Percentiles rank a stretch among this genome's conserved stretches.
These are phyloP conservation scores for Zophobas atratus DNA, from an alignment of 1,140 invertebrate species.

Conservation along the genomic window DNA sequence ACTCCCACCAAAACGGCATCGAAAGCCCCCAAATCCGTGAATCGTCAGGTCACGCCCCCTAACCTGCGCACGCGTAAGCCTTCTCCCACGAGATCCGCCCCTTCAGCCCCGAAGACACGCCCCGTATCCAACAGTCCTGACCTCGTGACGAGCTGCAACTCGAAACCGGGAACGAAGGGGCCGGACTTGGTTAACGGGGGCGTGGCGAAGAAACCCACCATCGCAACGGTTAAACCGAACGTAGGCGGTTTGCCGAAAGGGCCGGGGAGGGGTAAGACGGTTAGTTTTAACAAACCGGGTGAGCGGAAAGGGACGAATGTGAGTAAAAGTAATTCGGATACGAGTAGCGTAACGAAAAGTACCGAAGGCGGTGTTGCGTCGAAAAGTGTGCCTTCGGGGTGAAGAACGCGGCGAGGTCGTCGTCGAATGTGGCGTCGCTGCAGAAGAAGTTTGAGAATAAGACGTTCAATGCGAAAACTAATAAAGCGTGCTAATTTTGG, in stretches of 20 bases:
- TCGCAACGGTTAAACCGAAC: constrained; percentile 54
- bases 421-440: constrained; percentile 80
- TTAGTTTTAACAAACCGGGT: constrained; percentile 60
- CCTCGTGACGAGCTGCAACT: constrained; percentile 78
- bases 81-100: constrained; percentile 60
- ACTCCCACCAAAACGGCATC: constrained; percentile 64
- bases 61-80: constrained; percentile 68
- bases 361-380: background rate
- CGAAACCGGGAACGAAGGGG: constrained; percentile 71
- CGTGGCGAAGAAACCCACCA: constrained; percentile 56
- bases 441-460: constrained; percentile 81
- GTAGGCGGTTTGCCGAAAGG: constrained; percentile 57
- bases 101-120: constrained; percentile 65
- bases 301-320: constrained; percentile 55
- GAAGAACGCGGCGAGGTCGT: constrained; percentile 70
- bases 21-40: constrained; percentile 67
- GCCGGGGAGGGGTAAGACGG: constrained; percentile 47
- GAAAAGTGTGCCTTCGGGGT: constrained; percentile 64
- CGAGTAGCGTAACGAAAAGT: no score
- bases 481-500: constrained; percentile 28
- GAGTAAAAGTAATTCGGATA: constrained; percentile 56
- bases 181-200: constrained; percentile 74
- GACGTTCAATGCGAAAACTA: constrained; percentile 13
- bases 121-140: constrained; percentile 73
- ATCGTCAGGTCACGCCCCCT: constrained; percentile 70